Evolutionary conservation across 2,113 vertebrate genomes (phyloP).

Genomic region (Murina feae): DNA sequence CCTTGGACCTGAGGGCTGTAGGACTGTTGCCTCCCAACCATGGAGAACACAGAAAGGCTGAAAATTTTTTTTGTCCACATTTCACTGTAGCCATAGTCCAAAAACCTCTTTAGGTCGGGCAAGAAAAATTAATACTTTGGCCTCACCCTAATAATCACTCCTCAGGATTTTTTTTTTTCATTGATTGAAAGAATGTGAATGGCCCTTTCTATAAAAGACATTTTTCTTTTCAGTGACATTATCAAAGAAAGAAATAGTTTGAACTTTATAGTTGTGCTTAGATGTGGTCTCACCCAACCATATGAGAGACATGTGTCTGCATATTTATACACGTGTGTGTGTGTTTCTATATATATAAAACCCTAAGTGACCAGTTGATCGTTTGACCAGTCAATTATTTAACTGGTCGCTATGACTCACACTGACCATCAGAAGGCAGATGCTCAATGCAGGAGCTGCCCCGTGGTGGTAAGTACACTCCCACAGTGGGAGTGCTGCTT

Average conservation of each 20-base stretch:
- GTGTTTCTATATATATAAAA: too few species aligned
- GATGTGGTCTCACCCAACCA: not conserved
- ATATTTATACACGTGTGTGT: rapidly evolving
- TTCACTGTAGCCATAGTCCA: not conserved
- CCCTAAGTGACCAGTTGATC: too few species aligned
- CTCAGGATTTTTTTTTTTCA: not conserved
- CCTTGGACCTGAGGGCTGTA: not conserved
- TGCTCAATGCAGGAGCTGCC: too few species aligned
- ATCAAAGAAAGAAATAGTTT: not conserved
- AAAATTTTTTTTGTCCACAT: not conserved
- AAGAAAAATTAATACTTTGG: not conserved
- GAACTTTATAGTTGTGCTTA: not conserved
- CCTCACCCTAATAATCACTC: not conserved
- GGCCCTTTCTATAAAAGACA: not conserved
- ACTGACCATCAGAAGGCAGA: too few species aligned
- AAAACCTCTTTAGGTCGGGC: not conserved
- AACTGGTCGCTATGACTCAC: too few species aligned
- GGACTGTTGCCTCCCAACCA: not conserved
- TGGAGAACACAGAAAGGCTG: not conserved
- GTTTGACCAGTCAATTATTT: too few species aligned
- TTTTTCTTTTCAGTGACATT: not conserved
- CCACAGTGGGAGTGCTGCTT: too few species aligned
- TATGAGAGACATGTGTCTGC: not conserved
- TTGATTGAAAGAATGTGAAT: not conserved
- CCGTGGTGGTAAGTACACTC: too few species aligned